Percentiles rank a stretch among this genome's conserved stretches.
These are phyloP conservation scores for Allygus modestus DNA, from an alignment of 2,888 invertebrate genomes.

Conservation along the genomic window DNA sequence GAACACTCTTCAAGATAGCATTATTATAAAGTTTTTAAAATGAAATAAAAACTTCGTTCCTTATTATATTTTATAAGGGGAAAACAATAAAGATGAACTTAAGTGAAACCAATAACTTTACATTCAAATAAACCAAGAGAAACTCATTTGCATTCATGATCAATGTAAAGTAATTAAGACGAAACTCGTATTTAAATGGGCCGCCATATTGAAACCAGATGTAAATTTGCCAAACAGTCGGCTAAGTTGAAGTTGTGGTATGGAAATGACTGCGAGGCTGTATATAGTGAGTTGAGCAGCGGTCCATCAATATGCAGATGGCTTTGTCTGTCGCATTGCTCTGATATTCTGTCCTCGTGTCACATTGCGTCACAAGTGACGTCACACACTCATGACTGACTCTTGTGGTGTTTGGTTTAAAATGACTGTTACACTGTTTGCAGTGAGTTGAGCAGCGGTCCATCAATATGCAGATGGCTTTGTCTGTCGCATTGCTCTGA, in stretches of 20 bases:
- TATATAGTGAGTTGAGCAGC: constrained; percentile 4
- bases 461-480: constrained; percentile 6
- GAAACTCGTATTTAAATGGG: constrained; percentile 35
- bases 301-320: constrained; percentile 36
- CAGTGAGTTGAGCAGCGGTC: not conserved
- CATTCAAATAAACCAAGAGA: not conserved
- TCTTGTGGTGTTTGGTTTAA: not conserved
- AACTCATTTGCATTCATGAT: constrained; percentile 38
- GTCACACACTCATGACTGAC: not conserved
- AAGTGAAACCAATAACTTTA: not conserved
- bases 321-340: constrained; percentile 28
- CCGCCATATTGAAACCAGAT: constrained; percentile 45
- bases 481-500: constrained; percentile 22
- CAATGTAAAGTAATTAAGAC: constrained; percentile 46
- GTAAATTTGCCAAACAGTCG: constrained; percentile 45
- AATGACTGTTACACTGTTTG: not conserved
- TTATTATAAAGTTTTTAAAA: too few relatives aligned
- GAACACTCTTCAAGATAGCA: too few relatives aligned
- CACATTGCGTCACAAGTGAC: constrained; percentile 3
- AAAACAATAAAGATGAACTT: not conserved
- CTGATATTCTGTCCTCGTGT: constrained; percentile 36
- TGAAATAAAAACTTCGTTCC: too few relatives aligned
- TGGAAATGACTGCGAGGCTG: constrained; percentile 43
- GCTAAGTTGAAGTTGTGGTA: constrained; percentile 49
- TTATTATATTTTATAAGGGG: too few relatives aligned